Evolutionary conservation across 2,888 invertebrate species (phyloP).

Genomic region (Tupiocoris notatus): DNA sequence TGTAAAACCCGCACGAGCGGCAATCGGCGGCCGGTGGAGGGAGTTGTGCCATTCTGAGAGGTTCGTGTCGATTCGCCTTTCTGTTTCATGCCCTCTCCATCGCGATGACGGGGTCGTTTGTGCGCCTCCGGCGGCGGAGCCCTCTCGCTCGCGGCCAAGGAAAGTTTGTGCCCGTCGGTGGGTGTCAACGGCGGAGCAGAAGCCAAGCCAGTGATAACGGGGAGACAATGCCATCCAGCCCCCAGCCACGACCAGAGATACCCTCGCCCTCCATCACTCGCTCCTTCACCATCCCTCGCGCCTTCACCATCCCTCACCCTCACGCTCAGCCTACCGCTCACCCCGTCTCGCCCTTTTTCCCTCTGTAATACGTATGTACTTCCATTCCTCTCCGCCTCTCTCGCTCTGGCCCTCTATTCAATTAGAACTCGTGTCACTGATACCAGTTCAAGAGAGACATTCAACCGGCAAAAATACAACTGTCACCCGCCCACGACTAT

Average conservation of each 20-base stretch:
- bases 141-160: slow-evolving; percentile 14
- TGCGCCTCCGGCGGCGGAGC: slow-evolving; percentile 3
- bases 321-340: not conserved
- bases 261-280: slow-evolving; percentile 6
- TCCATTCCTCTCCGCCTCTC: not conserved
- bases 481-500: slow-evolving; percentile 40
- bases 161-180: slow-evolving; percentile 36
- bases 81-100: not conserved
- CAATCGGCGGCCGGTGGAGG: too few species aligned
- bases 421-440: slow-evolving; percentile 42
- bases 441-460: slow-evolving; percentile 28
- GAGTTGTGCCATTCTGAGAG: not conserved
- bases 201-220: slow-evolving; percentile 31
- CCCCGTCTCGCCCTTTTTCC: not conserved
- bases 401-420: slow-evolving; percentile 27
- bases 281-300: not conserved
- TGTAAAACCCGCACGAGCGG: too few species aligned
- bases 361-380: not conserved
- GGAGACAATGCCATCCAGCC: slow-evolving; percentile 35
- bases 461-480: slow-evolving; percentile 41
- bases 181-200: slow-evolving; percentile 36
- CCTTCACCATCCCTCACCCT: not conserved
- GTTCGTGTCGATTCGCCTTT: not conserved
- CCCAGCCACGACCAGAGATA: not conserved
- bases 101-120: not conserved